These are phyloP conservation scores for Chauna torquata DNA, from an alignment of 2,113 vertebrate species.

Conservation along the genomic window DNA sequence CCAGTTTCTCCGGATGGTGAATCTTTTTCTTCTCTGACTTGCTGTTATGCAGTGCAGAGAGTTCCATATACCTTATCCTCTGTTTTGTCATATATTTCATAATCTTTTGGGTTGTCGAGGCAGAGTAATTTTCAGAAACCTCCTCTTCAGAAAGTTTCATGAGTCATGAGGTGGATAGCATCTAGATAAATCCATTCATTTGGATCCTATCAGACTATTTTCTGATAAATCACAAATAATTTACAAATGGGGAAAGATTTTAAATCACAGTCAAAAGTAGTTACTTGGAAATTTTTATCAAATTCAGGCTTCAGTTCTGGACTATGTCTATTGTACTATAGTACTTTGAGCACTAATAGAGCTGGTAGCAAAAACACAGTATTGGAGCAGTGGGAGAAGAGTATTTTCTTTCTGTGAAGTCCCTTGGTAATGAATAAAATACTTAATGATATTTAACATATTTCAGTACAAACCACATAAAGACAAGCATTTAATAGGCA, in stretches of 20 bases:
- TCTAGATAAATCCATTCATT: neutral
- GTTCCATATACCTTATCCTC: neutral
- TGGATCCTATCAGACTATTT: neutral
- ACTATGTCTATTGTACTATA: neutral
- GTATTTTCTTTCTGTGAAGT: neutral
- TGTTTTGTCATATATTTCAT: neutral
- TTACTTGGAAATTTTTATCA: neutral
- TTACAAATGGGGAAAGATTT: neutral
- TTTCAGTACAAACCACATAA: neutral
- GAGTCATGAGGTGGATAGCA: neutral
- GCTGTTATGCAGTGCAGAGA: neutral
- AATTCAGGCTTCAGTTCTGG: neutral
- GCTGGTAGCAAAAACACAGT: neutral
- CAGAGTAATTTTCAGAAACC: neutral
- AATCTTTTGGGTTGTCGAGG: neutral
- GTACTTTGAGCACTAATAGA: neutral
- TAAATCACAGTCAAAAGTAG: neutral
- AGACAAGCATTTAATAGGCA: neutral
- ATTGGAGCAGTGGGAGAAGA: neutral
- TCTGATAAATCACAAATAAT: neutral
- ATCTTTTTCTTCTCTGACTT: neutral
- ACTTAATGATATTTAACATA: neutral
- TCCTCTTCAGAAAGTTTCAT: neutral
- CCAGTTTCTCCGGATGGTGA: neutral
- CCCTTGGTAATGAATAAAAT: neutral